phyloP scores from a whole-genome alignment of 2,888 invertebrate genomes.

The Troides oblongomaculatus region DNA sequence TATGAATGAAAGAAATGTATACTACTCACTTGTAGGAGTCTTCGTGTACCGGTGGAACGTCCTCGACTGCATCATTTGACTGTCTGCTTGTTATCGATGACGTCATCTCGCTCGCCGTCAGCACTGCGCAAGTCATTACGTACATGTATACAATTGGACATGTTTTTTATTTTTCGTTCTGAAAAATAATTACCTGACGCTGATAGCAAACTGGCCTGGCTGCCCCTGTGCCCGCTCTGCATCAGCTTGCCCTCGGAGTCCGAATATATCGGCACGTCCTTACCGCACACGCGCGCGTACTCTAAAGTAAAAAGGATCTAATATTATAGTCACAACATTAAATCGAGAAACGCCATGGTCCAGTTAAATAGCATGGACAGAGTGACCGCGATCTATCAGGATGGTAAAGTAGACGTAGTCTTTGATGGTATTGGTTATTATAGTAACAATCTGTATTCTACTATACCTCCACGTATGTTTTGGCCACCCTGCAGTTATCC shows the following conservation, averaged over 20 bases:
- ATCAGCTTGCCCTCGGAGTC: slow-evolving; percentile 53
- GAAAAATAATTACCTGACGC: slow-evolving; percentile 49
- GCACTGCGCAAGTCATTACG: slow-evolving; percentile 37
- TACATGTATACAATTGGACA: no score
- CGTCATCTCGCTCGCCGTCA: slow-evolving; percentile 58
- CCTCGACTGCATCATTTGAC: slow-evolving; percentile 44
- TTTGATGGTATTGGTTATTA: no score
- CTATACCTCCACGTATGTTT: no score
- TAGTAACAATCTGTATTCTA: no score
- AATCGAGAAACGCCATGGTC: no score
- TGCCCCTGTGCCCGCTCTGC: slow-evolving; percentile 55
- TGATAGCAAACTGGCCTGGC: slow-evolving; percentile 60
- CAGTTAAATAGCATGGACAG: no score
- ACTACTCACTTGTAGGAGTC: slow-evolving; percentile 30
- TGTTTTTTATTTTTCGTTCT: no score
- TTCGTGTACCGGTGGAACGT: slow-evolving; percentile 32
- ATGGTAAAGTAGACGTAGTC: no score
- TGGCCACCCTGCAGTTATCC: no score
- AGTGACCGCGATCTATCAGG: no score
- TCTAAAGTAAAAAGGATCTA: slow-evolving; percentile 40
- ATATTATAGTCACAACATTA: no score
- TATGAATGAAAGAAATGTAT: no score
- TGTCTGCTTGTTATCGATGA: slow-evolving; percentile 52
- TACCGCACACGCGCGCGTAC: slow-evolving; percentile 61
- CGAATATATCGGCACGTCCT: slow-evolving; percentile 51